Base-by-base conservation (phyloP, 2,797 vertebrate species). In the Scolopax bukidnonensis region DNA sequence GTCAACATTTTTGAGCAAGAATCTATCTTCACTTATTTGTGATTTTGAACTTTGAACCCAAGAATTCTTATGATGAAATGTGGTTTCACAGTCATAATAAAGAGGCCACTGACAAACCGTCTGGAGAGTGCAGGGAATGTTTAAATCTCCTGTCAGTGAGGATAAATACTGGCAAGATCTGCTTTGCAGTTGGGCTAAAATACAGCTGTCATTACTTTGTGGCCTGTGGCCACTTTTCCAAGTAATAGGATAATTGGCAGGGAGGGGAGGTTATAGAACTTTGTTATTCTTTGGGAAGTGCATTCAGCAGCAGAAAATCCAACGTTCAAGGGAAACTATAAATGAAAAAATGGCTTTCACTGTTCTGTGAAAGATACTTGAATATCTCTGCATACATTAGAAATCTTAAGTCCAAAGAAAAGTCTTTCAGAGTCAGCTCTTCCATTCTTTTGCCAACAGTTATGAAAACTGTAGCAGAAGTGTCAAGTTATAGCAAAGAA, bases 111-210 rank as follows among this genome's bases (percentile, higher is more conserved):
- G 86, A 69, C 69, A 75, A 94, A 84, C 50, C 56, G 76, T 77
- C 75, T 87, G 73, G n/a, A 74, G 64, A 33, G 48, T 76, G 74
- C 63, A 74, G 78, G 64, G 63, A 84, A 30, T 84, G 79, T 84
- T 92, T 84, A 51, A 79, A 65, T 87, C 63, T 65, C 67, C 38
- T 93, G 81, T 82, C 78, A 83, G 48, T 67, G 85, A 83, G 60
- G 76, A 71, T 85, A 93, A 89, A 89, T 64, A 74, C 87, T 95
- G 89, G 84, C 84, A 83, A 56, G 67, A 48, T 85, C 27, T 76
- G 63, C n/a, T 92, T 75, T 94, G 78, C 84, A 93, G 71, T 84
- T 79, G 87, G 81, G 38, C 89, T 79, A 30, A 79, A 78, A 68
- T 94, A 63, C 56, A 87, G 68, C 60, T 89, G 78, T 85, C 51